Base-by-base conservation (phyloP, 1,140 invertebrate species). In the Pantala flavescens region DNA sequence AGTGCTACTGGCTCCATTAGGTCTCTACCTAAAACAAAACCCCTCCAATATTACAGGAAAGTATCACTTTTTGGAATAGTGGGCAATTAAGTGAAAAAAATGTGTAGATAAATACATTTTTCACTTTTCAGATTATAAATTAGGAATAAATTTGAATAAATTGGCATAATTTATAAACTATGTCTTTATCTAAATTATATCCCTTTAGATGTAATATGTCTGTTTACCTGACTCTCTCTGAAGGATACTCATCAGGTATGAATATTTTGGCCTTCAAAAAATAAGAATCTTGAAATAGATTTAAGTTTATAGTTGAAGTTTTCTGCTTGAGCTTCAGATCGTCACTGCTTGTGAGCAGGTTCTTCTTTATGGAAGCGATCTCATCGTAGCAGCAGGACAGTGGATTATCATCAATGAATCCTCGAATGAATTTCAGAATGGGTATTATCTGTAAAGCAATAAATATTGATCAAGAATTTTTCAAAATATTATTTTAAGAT, bases 301-400 rank as follows among this genome's bases (percentile, higher is more conserved):
- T 88, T n/a, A 92, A 78, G 72, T 82, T 77, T 24, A 93, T 83
- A 76, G 85, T 84, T 11, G 90, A 89, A 43, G 82, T 83, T 79
- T 90, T 91, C 78, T 93, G 90, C 74, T 88, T 88, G 70, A 91
- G 79, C 82, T 90, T 90, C 0, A 93, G 79, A 76, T 87, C 86
- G 81, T 90, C 89, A 2, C 24, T 76, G 10, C 81, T 79, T 28
- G 80, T 78, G 49, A 14, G 5, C 0, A 89, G 74, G 14, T 87
- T 78, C 73, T 85, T 81, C 72, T 90, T 89, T 71, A 93, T 81
- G 23, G 83, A 79, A 75, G 86, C 84, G 74, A 93, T 90, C 82
- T 93, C 91, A 78, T 91, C 89, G 71, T 90, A 88, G 78, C 90
- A 92, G 70, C 90, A 89, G 79, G 87, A 89, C 10, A 93, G 82